Base-by-base conservation (phyloP, 2,113 vertebrate species). In the Amphiprion ocellaris region DNA sequence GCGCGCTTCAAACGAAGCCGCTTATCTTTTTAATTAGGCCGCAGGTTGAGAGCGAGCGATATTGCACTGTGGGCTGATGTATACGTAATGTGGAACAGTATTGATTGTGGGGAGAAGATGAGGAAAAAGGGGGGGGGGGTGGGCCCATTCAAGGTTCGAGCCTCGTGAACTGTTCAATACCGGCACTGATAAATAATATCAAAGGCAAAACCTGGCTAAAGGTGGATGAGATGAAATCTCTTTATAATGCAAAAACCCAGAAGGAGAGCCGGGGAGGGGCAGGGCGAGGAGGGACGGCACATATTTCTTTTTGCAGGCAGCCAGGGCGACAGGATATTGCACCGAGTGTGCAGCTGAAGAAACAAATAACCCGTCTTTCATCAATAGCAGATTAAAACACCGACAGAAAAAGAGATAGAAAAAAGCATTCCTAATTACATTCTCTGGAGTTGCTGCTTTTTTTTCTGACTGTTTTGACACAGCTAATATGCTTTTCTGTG, bases 1-100 rank as follows among this genome's bases (percentile, higher is more conserved):
- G 74, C 56, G 0, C 53, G 52, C 87, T 89, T 89, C 87, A 89
- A 89, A 89, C 75, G 61, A 28, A 78, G 85, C 82, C 56, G 76
- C 91, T 92, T 91, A 91, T 91, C 88, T 92, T 90, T 90, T 89
- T 91, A 91, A 91, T 92, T 90, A 91, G 87, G 88, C 89, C 17
- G 78, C 89, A 83, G 91, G 84, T 89, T 86, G 87, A 78, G 89
- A 89, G 83, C 52, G 26, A 62, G 84, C 47, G 61, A 83, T 87
- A 77, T 61, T 73, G 86, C 86, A 47, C 72, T 54, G 56, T 0
- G 69, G 53, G 86, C 88, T 84, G 83, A 90, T 86, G 90, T 89
- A 84, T 89, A 85, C 37, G 82, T 85, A 90, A 90, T 79, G 87
- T 79, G 82, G 86, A 86, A 16, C 60, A 16, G 86, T 87, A 91